A percentile compares a stretch with the other conserved stretches of the same genome.
phyloP scores from a whole-genome alignment of 1,140 invertebrate species.

The Palaemon carinicauda region DNA sequence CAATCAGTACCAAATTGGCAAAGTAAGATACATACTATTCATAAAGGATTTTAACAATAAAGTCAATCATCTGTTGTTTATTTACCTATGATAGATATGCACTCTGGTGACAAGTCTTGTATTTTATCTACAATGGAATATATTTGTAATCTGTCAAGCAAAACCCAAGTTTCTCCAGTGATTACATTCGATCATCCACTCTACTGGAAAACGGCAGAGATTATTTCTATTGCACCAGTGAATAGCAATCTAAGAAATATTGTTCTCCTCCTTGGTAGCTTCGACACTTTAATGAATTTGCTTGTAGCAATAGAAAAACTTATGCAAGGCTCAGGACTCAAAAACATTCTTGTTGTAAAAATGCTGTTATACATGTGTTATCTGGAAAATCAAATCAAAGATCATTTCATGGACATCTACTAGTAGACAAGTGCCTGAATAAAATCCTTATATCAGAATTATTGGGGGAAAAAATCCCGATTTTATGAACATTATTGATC shows the following conservation, averaged over 20 bases:
- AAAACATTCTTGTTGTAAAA: conserved; percentile 32
- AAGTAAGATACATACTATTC: conserved; percentile 23
- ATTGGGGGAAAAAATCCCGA: too few relatives aligned
- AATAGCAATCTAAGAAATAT: conserved; percentile 6
- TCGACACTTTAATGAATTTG: conserved; percentile 49
- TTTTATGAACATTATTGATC: too few relatives aligned
- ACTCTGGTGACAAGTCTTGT: conserved; percentile 60
- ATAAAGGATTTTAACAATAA: conserved; percentile 46
- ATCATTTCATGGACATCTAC: conserved; percentile 4
- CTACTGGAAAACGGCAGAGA: conserved; percentile 60
- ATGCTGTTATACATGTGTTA: conserved; percentile 32
- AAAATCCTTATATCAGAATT: background rate
- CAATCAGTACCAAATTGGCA: conserved; percentile 14
- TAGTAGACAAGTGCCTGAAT: background rate
- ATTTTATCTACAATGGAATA: conserved; percentile 61
- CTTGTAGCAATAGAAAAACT: conserved; percentile 34
- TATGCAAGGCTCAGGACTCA: conserved; percentile 29
- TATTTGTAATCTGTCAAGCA: conserved; percentile 50
- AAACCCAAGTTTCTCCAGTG: conserved; percentile 53
- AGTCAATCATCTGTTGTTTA: conserved; percentile 59
- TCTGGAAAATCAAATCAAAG: background rate
- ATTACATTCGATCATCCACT: conserved; percentile 62
- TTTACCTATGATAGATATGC: conserved; percentile 61
- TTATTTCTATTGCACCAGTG: background rate
- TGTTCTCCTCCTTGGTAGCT: conserved; percentile 36